A percentile compares a stretch with the other conserved stretches of the same genome.
Evolutionary conservation across 2,797 vertebrate species (phyloP).

Genomic region (Silurus lanzhouensis): DNA sequence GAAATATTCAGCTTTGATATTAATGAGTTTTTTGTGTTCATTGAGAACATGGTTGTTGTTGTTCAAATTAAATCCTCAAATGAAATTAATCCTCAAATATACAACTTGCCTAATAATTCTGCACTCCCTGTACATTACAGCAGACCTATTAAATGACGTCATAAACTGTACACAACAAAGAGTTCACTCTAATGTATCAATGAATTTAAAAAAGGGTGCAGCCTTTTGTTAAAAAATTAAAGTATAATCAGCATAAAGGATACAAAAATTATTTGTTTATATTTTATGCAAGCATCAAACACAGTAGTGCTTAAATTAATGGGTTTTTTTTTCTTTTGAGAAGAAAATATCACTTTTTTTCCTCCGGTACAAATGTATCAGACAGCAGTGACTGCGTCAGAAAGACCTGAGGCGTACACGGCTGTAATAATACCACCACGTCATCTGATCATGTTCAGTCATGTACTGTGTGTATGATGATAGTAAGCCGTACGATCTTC

Average conservation of each 20-base stretch:
- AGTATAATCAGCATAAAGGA: not conserved
- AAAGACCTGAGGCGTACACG: not conserved
- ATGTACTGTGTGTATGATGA: constrained; percentile 26
- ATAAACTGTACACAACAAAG: not conserved
- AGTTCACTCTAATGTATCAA: not conserved
- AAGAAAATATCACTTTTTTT: too few species aligned
- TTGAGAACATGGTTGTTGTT: too few species aligned
- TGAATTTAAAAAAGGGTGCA: not conserved
- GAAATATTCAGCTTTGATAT: too few species aligned
- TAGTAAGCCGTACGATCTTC: constrained; percentile 4
- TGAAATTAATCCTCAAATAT: too few species aligned
- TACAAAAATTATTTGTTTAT: not conserved
- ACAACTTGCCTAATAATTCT: too few species aligned
- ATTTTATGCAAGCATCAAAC: not conserved
- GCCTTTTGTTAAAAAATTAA: not conserved
- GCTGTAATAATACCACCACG: not conserved
- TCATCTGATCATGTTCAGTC: constrained; percentile 28
- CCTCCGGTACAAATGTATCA: not conserved
- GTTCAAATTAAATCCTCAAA: too few species aligned
- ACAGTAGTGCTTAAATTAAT: not conserved
- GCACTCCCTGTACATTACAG: too few species aligned
- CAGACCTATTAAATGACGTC: not conserved
- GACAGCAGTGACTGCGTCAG: not conserved
- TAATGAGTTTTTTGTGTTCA: too few species aligned
- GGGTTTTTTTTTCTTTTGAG: not conserved